A percentile compares a stretch with the other conserved stretches of the same genome.
Conservation (phyloP, 2,888 invertebrate genomes). For the Drosophila paranaensis region DNA sequence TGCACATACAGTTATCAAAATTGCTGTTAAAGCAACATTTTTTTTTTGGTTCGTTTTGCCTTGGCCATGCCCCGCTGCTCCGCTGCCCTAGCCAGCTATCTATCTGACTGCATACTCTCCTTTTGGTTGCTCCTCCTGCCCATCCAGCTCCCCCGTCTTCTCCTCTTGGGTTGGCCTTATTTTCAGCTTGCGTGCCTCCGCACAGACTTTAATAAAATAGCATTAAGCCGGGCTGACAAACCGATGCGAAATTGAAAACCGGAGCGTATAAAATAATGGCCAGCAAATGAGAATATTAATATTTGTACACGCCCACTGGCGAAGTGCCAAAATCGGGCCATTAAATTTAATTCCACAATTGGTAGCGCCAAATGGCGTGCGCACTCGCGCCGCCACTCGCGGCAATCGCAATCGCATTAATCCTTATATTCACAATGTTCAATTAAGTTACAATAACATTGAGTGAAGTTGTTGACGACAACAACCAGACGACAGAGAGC, state of each 20-base stretch:
- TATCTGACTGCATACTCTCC: conserved; percentile 30
- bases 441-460: conserved; percentile 23
- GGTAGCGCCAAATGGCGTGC: conserved; percentile 28
- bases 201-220: conserved; percentile 52
- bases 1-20: conserved; percentile 35
- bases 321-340: conserved; percentile 37
- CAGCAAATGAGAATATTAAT: conserved; percentile 72
- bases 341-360: conserved; percentile 52
- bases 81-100: background rate
- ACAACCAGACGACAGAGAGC: no score
- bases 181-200: conserved; percentile 24
- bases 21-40: conserved; percentile 64
- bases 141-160: no score
- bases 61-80: background rate
- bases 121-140: background rate
- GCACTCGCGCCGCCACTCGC: conserved; percentile 4
- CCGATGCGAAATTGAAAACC: conserved; percentile 37
- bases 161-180: conserved; percentile 2
- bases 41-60: conserved; percentile 24
- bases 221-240: conserved; percentile 47
- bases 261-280: conserved; percentile 53
- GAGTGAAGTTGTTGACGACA: background rate
- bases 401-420: conserved; percentile 31
- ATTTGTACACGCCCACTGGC: conserved; percentile 43
- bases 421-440: conserved; percentile 27